Percentiles rank a stretch among this genome's conserved stretches.
Conservation (phyloP, 2,113 vertebrate genomes). For the Melanerpes formicivorus region DNA sequence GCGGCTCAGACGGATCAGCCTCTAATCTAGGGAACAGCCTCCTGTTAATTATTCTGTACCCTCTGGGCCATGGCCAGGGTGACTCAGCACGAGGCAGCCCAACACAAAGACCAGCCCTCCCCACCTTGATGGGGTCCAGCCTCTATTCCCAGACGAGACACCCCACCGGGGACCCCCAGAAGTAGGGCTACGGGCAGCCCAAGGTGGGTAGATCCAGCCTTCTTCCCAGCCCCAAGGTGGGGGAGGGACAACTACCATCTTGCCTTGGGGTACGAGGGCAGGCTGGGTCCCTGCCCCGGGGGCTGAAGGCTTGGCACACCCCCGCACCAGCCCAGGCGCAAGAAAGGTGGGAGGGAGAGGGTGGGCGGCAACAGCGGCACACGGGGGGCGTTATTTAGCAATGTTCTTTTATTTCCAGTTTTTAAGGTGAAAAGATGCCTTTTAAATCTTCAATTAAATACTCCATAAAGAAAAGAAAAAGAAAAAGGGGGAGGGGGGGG, state of each 20-base stretch:
- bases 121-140: not conserved
- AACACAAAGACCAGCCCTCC: not conserved
- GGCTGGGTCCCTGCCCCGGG: not conserved
- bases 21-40: conserved; percentile 47
- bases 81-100: conserved; percentile 52
- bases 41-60: conserved; percentile 13
- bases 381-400: conserved; percentile 70
- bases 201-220: not conserved
- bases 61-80: conserved; percentile 45
- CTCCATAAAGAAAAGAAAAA: conserved; percentile 88
- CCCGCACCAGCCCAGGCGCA: not conserved
- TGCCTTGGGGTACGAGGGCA: not conserved
- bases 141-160: not conserved
- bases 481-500: conserved; percentile 42
- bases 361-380: conserved; percentile 55
- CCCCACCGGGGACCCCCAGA: not conserved
- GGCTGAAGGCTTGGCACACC: not conserved
- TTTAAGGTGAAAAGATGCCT: conserved; percentile 88
- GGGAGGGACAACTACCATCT: not conserved
- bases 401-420: conserved; percentile 87
- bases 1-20: conserved; percentile 40
- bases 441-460: conserved; percentile 92
- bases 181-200: not conserved
- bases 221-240: not conserved
- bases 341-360: not conserved